Evolutionary conservation across 2,888 invertebrate species (phyloP).

Genomic region (Temnothorax rugatulus): DNA sequence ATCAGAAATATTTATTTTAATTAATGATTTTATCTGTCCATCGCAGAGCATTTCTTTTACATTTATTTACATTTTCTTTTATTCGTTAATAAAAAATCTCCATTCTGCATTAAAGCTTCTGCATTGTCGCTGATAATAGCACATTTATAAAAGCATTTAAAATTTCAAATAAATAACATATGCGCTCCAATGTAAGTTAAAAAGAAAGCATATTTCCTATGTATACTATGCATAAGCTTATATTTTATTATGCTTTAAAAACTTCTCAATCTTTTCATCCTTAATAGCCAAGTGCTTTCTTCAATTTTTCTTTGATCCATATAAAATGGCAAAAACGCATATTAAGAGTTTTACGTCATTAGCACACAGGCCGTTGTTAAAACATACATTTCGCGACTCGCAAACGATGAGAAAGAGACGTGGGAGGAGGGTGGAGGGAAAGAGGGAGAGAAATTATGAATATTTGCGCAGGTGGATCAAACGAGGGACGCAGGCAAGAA

Average conservation of each 20-base stretch:
- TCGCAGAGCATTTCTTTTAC: not conserved
- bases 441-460: slow-evolving; percentile 10
- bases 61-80: not conserved
- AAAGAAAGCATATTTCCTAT: not conserved
- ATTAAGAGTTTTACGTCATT: not conserved
- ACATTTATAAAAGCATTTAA: not conserved
- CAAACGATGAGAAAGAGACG: not conserved
- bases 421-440: not conserved
- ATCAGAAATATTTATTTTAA: not conserved
- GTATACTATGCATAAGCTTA: not conserved
- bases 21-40: not conserved
- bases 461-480: slow-evolving; percentile 36
- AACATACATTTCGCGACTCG: not conserved
- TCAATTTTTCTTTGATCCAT: not conserved
- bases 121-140: not conserved
- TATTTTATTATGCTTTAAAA: not conserved
- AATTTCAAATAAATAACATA: not conserved
- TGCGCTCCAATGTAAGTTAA: not conserved
- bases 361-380: not conserved
- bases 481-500: slow-evolving; percentile 43
- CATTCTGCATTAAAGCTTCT: not conserved
- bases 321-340: not conserved
- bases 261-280: not conserved
- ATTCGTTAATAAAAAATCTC: not conserved
- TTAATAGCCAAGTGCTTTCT: not conserved